These are phyloP conservation scores for Phoronis australis DNA, from an alignment of 2,888 invertebrate species.

Conservation along the genomic window DNA sequence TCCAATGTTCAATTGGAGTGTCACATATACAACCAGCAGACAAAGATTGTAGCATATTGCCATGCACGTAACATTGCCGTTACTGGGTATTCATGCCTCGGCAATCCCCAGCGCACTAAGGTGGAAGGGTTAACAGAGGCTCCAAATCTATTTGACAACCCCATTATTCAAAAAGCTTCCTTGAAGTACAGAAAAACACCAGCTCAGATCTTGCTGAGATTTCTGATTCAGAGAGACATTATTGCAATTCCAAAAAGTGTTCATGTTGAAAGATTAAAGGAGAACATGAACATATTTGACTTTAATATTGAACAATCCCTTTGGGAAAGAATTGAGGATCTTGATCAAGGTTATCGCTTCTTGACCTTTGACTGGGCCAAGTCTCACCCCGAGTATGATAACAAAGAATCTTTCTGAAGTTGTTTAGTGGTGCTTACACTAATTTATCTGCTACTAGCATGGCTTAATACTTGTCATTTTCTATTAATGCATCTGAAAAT, in stretches of 20 bases:
- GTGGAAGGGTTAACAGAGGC: slow-evolving; percentile 2
- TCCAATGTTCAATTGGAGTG: slow-evolving; percentile 33
- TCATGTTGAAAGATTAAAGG: slow-evolving; percentile 21
- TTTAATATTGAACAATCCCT: slow-evolving; percentile 21
- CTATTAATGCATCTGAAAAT: too few relatives aligned
- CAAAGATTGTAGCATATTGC: slow-evolving; percentile 21
- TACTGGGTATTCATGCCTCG: slow-evolving; percentile 29
- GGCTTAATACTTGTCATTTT: too few relatives aligned
- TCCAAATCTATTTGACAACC: slow-evolving; percentile 18
- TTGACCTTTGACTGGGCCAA: slow-evolving; percentile 23
- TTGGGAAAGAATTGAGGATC: slow-evolving; percentile 13
- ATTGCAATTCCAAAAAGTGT: slow-evolving; percentile 30
- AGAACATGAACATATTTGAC: slow-evolving; percentile 27
- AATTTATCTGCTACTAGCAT: too few relatives aligned
- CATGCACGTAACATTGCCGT: slow-evolving; percentile 18
- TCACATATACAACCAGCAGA: slow-evolving; percentile 31
- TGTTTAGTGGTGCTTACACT: too few relatives aligned
- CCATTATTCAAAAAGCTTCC: slow-evolving; percentile 20
- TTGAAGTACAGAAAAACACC: slow-evolving; percentile 21
- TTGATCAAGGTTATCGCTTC: slow-evolving; percentile 22
- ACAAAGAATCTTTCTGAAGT: slow-evolving; percentile 24
- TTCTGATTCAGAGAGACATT: slow-evolving; percentile 24
- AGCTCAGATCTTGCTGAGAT: slow-evolving; percentile 31
- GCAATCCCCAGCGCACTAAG: slow-evolving; percentile 17
- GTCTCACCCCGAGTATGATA: slow-evolving; percentile 25